These are phyloP conservation scores for Athalia rosae DNA, from an alignment of 2,888 invertebrate genomes.

Conservation along the genomic window DNA sequence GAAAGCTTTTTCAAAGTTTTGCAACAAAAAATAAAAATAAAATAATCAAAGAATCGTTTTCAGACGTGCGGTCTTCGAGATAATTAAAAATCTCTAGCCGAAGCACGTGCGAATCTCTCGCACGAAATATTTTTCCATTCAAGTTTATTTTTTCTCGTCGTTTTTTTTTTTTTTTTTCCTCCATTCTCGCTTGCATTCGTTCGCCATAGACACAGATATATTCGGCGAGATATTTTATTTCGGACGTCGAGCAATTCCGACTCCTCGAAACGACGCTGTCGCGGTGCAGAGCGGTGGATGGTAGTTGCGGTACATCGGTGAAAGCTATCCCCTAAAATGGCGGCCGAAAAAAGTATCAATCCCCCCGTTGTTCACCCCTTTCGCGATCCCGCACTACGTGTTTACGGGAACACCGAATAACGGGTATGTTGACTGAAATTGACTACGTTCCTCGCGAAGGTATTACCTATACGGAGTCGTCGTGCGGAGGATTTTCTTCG, in stretches of 20 bases:
- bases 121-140: too few species aligned
- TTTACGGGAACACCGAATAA: conserved; percentile 27
- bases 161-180: not conserved
- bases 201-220: not conserved
- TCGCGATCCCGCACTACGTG: conserved; percentile 25
- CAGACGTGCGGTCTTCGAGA: too few species aligned
- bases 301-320: too few species aligned
- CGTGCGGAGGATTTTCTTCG: not conserved
- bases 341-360: conserved; percentile 1
- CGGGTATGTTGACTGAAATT: not conserved
- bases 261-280: too few species aligned
- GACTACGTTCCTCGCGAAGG: conserved; percentile 14
- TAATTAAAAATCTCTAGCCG: too few species aligned
- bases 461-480: not conserved
- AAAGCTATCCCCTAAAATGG: not conserved
- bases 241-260: conserved; percentile 22
- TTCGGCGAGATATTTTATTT: conserved; percentile 2
- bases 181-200: conserved; percentile 5
- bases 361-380: not conserved
- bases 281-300: too few species aligned
- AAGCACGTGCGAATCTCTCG: too few species aligned
- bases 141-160: too few species aligned
- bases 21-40: too few species aligned
- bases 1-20: too few species aligned
- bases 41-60: too few species aligned